Base-by-base conservation (phyloP, 2,113 vertebrate species). In the Ramphastos sulfuratus region DNA sequence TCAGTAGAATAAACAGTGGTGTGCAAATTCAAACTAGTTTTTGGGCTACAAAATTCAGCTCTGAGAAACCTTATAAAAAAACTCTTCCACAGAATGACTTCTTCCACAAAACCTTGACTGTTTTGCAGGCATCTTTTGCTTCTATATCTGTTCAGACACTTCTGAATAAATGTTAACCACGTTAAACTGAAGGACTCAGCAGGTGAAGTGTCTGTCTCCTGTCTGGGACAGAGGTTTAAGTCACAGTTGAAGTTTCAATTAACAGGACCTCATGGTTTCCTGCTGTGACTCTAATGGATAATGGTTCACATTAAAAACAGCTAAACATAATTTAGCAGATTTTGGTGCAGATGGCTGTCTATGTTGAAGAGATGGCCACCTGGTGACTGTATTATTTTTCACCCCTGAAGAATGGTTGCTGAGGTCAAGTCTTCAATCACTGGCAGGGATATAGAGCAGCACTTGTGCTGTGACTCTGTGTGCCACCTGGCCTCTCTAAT, bases 401-500 rank as follows among this genome's bases (percentile, higher is more conserved):
- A 83, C 92, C 92, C 90, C 94, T 87, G 87, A 95, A 97, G 93
- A 95, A 95, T 64, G 77, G 89, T 75, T 94, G 81, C 73, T 73
- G 86, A 91, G 96, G 94, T 97, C 95, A 97, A 89, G 86, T 85
- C 82, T 60, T 78, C 96, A 85, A 89, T 94, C 96, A 93, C 21
- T 89, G 90, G 87, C 92, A 93, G 89, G 84, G 82, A 79, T 2
- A 44, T 50, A 69, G 82, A 80, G 76, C 93, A 93, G 80, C 77
- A 24, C 70, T 96, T 87, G 94, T 88, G 76, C 81, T 88, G 82
- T 92, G 91, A 75, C 88, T 96, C 88, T 87, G 75, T 55, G 30
- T 93, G 90, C 95, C 95, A 97, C 96, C 97, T 97, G 97, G 84
- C 96, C 90, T 95, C 52, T 61, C 89, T 97, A 94, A 98, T 97